Percentiles rank a stretch among this genome's conserved stretches.
Evolutionary conservation across 2,888 invertebrate genomes (phyloP).

Genomic region (Eurytoma adleriae): DNA sequence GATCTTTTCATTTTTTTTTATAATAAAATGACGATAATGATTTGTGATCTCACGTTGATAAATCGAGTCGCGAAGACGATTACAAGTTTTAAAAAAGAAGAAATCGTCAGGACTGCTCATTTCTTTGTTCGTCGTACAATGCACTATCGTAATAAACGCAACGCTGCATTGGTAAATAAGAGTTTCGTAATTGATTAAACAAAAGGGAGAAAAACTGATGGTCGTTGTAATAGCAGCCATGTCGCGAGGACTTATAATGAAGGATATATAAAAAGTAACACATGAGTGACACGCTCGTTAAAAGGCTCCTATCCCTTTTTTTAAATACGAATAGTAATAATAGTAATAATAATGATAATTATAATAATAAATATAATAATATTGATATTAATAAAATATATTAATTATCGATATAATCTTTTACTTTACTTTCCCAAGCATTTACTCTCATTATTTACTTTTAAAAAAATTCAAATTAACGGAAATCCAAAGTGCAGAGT

Average conservation of each 20-base stretch:
- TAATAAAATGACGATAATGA: slow-evolving; percentile 43
- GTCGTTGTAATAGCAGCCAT: slow-evolving; percentile 42
- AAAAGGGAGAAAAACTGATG: slow-evolving; percentile 62
- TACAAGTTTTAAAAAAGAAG: slow-evolving; percentile 41
- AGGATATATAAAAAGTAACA: slow-evolving; percentile 61
- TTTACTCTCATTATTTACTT: slow-evolving; percentile 12
- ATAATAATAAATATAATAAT: too few species aligned
- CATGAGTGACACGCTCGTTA: slow-evolving; percentile 59
- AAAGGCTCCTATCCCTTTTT: slow-evolving; percentile 36
- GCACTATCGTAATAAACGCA: slow-evolving; percentile 61
- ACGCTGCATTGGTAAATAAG: slow-evolving; percentile 61
- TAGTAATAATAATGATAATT: too few species aligned
- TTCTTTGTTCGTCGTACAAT: slow-evolving; percentile 37
- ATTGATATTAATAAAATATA: slow-evolving; percentile 21
- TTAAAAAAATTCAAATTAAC: slow-evolving; percentile 35
- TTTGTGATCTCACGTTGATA: slow-evolving; percentile 15
- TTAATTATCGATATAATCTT: slow-evolving; percentile 48
- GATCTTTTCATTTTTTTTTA: slow-evolving; percentile 15
- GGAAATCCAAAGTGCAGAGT: slow-evolving; percentile 65
- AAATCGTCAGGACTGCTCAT: slow-evolving; percentile 21
- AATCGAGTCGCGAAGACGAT: slow-evolving; percentile 55
- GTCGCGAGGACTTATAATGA: slow-evolving; percentile 62
- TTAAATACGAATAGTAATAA: too few species aligned
- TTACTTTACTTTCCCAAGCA: slow-evolving; percentile 43
- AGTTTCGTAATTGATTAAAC: slow-evolving; percentile 53